Conservation (phyloP, 1,140 invertebrate species). For the Drosophila aff. region DNA sequence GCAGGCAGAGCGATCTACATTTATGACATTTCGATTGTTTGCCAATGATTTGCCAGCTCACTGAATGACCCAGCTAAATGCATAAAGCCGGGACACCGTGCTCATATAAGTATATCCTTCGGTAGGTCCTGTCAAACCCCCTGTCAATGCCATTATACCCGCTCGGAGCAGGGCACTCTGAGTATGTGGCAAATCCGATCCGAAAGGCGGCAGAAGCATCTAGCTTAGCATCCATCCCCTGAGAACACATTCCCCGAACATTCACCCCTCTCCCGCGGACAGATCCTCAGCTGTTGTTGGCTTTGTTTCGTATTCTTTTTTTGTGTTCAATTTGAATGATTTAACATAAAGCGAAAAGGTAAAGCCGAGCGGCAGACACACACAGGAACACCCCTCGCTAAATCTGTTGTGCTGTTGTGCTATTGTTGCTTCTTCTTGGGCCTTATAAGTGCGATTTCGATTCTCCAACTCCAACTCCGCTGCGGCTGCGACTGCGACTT, state of each 20-base stretch:
- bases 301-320: constrained; percentile 47
- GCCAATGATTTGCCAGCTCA: constrained; percentile 34
- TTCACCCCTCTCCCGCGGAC: constrained; percentile 4
- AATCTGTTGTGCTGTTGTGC: constrained; percentile 45
- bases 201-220: constrained; percentile 38
- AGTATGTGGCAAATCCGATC: constrained; percentile 50
- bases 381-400: constrained; percentile 36
- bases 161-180: constrained; percentile 18
- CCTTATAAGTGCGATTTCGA: constrained; percentile 70
- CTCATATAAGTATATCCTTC: constrained; percentile 14
- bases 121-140: constrained; percentile 52
- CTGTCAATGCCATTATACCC: constrained; percentile 52
- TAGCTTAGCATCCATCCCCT: constrained; percentile 53
- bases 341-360: constrained; percentile 78
- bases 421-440: constrained; percentile 64
- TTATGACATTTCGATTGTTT: constrained; percentile 53
- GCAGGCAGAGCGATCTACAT: constrained; percentile 42
- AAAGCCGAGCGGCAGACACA: constrained; percentile 45
- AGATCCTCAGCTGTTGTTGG: constrained; percentile 73
- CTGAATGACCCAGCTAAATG: constrained; percentile 33
- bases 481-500: constrained; percentile 5
- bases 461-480: constrained; percentile 5
- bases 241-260: constrained; percentile 39
- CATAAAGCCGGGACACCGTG: constrained; percentile 7
- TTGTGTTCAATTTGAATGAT: constrained; percentile 82